Conservation (phyloP, 2,797 vertebrate species). For the Manis javanica region DNA sequence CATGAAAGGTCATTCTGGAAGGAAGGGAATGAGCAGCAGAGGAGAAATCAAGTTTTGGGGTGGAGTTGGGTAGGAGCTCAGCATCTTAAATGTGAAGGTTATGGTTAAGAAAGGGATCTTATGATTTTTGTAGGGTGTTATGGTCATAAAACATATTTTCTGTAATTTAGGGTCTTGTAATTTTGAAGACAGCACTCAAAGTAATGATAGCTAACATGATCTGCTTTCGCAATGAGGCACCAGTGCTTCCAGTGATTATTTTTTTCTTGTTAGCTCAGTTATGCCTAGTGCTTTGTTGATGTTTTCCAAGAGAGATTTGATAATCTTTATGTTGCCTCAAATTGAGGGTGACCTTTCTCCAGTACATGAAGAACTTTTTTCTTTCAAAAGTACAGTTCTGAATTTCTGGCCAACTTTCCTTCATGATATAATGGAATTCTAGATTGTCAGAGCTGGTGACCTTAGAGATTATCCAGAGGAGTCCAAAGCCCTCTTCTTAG, state of each 20-base stretch:
- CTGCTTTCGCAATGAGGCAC: slow-evolving; percentile 55
- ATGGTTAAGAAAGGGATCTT: slow-evolving; percentile 34
- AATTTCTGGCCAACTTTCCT: neutral
- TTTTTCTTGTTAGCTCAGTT: slow-evolving; percentile 20
- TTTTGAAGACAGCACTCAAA: slow-evolving; percentile 67
- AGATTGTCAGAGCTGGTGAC: neutral
- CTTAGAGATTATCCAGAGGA: neutral
- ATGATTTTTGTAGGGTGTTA: neutral
- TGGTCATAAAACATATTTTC: slow-evolving; percentile 25
- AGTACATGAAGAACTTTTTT: neutral
- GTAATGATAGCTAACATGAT: slow-evolving; percentile 59
- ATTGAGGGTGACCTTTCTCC: neutral
- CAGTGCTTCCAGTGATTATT: neutral
- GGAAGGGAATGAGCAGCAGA: neutral
- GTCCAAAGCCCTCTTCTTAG: fast-evolving
- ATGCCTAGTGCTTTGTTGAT: neutral
- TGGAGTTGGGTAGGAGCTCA: neutral
- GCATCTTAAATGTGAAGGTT: slow-evolving; percentile 49
- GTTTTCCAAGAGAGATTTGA: slow-evolving; percentile 15
- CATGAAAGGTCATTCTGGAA: neutral
- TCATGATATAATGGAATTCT: neutral
- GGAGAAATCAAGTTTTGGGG: slow-evolving; percentile 11
- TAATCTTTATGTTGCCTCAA: neutral
- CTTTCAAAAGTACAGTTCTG: neutral
- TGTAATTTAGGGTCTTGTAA: slow-evolving; percentile 68